Conservation (phyloP, 2,113 vertebrate genomes). For the Eonycteris spelaea region DNA sequence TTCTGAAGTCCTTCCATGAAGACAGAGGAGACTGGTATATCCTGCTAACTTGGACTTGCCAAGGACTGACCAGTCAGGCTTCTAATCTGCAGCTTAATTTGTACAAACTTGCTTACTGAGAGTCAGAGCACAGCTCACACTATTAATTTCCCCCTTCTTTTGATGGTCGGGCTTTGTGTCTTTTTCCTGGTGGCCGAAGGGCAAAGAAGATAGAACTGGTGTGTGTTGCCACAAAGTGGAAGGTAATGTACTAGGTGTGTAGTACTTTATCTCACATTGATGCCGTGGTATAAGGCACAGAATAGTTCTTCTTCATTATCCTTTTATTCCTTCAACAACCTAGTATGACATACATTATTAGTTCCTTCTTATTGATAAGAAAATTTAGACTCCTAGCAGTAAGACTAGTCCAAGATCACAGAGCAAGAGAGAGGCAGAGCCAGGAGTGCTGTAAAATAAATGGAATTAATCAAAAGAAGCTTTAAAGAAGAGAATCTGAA, state of each 20-base stretch:
- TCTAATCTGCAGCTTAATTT: neutral
- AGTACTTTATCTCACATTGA: neutral
- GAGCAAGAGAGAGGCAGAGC: neutral
- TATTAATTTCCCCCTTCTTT: neutral
- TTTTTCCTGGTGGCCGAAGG: neutral
- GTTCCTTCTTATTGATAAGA: neutral
- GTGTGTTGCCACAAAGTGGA: neutral
- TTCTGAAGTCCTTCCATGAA: neutral
- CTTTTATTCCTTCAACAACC: neutral
- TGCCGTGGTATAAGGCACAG: neutral
- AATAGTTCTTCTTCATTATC: neutral
- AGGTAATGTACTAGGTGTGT: no score
- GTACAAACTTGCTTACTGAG: neutral
- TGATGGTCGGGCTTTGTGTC: neutral
- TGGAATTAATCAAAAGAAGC: neutral
- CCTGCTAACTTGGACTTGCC: neutral
- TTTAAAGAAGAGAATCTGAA: neutral
- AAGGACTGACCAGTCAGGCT: neutral
- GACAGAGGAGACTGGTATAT: accelerated
- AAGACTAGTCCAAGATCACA: neutral
- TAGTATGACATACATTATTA: neutral
- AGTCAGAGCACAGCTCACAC: neutral
- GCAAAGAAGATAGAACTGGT: neutral
- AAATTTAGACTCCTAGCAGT: neutral
- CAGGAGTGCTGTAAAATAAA: neutral